A percentile compares a stretch with the other conserved stretches of the same genome.
Conservation (phyloP, 2,113 vertebrate genomes). For the Tachysurus fulvidraco region DNA sequence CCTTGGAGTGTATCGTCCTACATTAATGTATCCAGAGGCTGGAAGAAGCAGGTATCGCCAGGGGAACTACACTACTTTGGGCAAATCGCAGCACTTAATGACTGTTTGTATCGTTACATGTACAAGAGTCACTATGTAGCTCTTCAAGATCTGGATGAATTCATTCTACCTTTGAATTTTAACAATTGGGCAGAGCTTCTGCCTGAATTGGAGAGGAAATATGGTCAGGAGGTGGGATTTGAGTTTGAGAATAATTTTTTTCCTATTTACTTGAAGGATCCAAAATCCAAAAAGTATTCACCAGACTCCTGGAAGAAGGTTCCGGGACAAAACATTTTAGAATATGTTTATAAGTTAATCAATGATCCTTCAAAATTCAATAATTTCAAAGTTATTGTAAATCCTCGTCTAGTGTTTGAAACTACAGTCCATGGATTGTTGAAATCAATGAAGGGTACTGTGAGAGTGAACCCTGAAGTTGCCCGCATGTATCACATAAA, state of each 20-base stretch:
- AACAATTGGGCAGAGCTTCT: constrained; percentile 68
- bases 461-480: constrained; percentile 36
- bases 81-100: constrained; percentile 64
- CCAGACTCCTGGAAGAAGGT: constrained; percentile 58
- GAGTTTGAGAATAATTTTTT: constrained; percentile 73
- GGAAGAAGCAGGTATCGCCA: constrained; percentile 44
- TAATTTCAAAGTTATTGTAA: constrained; percentile 60
- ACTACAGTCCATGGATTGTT: constrained; percentile 58
- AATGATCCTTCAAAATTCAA: fast-evolving
- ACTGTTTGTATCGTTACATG: constrained; percentile 70
- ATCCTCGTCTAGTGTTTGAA: constrained; percentile 54
- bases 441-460: fast-evolving
- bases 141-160: constrained; percentile 74
- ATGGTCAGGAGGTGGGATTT: constrained; percentile 56
- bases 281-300: neutral
- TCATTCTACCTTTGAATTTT: constrained; percentile 66
- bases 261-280: neutral
- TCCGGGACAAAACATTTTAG: constrained; percentile 69
- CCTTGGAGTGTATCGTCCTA: constrained; percentile 66
- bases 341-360: constrained; percentile 61
- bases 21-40: constrained; percentile 61
- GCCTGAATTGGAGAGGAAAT: constrained; percentile 58
- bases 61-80: constrained; percentile 68
- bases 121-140: constrained; percentile 65
- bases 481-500: constrained; percentile 61